phyloP scores from a whole-genome alignment of 2,888 invertebrate genomes.

The Ectobius pallidus region DNA sequence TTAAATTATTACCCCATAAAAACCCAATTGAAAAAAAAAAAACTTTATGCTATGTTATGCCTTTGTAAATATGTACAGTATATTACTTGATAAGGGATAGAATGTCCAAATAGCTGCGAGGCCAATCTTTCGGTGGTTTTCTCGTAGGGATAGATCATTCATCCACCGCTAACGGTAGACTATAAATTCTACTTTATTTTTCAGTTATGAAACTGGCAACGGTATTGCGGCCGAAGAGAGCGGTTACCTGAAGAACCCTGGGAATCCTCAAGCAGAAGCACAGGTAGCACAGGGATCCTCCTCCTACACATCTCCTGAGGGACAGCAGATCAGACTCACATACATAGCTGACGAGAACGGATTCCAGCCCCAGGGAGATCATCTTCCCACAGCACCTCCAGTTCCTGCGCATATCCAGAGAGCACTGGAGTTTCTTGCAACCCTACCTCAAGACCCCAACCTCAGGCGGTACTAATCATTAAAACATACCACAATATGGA shows the following conservation, averaged over 20 bases:
- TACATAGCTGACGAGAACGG: conserved; percentile 81
- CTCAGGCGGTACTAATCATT: not conserved
- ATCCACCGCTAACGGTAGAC: too few species aligned
- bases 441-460: conserved; percentile 16
- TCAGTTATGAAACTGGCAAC: conserved; percentile 65
- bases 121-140: too few species aligned
- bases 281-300: conserved; percentile 42
- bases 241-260: conserved; percentile 63
- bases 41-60: too few species aligned
- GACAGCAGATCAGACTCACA: conserved; percentile 39
- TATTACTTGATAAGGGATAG: too few species aligned
- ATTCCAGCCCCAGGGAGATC: conserved; percentile 73
- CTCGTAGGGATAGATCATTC: too few species aligned
- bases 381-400: conserved; percentile 82
- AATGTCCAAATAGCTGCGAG: too few species aligned
- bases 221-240: conserved; percentile 64
- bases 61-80: too few species aligned
- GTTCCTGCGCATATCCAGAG: conserved; percentile 76
- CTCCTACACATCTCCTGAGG: conserved; percentile 43
- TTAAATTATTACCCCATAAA: too few species aligned
- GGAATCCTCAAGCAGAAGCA: conserved; percentile 56
- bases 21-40: too few species aligned
- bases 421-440: conserved; percentile 64
- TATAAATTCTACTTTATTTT: too few species aligned
- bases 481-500: too few species aligned